phyloP scores from a whole-genome alignment of 2,797 vertebrate species.

The Myiotriccus ornatus region DNA sequence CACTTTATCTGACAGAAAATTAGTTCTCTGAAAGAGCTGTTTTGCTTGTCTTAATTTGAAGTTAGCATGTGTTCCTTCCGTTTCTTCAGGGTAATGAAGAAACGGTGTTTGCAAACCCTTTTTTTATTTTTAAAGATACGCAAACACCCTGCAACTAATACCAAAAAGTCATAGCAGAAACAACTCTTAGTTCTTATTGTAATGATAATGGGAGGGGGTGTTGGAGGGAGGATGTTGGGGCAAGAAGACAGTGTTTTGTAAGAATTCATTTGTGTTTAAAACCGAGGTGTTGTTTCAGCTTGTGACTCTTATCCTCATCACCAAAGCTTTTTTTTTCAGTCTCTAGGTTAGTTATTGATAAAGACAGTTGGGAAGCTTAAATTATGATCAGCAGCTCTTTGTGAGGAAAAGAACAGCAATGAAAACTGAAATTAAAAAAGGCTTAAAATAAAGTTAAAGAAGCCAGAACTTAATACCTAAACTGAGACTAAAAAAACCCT shows the following conservation, averaged over 20 bases:
- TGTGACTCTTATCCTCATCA: slow-evolving; percentile 28
- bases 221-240: background rate
- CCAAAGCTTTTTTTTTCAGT: background rate
- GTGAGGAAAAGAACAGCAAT: background rate
- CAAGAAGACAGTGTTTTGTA: background rate
- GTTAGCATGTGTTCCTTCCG: slow-evolving; percentile 33
- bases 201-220: background rate
- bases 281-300: slow-evolving; percentile 40
- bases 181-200: background rate
- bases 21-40: background rate
- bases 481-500: background rate
- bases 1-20: background rate
- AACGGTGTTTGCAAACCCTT: background rate
- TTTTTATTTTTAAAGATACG: background rate
- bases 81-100: slow-evolving; percentile 32
- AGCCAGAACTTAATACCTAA: background rate
- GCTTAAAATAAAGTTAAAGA: slow-evolving; percentile 14
- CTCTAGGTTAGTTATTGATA: background rate
- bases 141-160: slow-evolving; percentile 51
- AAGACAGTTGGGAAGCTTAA: background rate
- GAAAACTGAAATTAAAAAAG: slow-evolving; percentile 22
- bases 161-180: slow-evolving; percentile 39
- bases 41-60: slow-evolving; percentile 33
- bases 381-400: background rate
- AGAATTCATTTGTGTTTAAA: background rate